A percentile compares a stretch with the other conserved stretches of the same genome.
These are phyloP conservation scores for Tragopan temminckii DNA, from an alignment of 2,797 vertebrate genomes.

Conservation along the genomic window DNA sequence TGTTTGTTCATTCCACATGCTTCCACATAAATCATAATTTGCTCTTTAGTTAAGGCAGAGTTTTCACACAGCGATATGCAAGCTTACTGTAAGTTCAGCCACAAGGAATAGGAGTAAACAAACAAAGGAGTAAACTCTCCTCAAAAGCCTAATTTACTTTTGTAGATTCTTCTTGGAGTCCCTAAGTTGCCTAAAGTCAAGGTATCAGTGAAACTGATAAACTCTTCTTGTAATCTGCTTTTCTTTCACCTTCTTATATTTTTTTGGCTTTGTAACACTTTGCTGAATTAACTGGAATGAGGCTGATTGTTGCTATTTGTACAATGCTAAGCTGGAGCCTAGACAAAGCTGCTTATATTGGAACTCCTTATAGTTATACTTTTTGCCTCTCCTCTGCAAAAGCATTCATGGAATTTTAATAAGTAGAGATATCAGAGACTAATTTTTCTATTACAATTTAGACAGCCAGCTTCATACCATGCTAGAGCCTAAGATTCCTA, in stretches of 20 bases:
- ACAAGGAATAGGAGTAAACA: no score
- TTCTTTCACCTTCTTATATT: background rate
- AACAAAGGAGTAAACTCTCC: background rate
- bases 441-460: background rate
- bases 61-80: background rate
- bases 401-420: background rate
- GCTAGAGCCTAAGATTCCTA: background rate
- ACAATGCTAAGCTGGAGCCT: background rate
- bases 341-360: background rate
- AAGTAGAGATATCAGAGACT: background rate
- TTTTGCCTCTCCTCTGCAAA: background rate
- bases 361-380: background rate
- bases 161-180: background rate
- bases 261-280: background rate
- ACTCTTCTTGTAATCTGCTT: background rate
- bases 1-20: background rate
- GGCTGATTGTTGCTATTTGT: background rate
- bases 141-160: background rate
- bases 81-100: background rate
- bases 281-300: background rate
- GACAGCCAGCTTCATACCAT: background rate
- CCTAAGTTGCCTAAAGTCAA: background rate
- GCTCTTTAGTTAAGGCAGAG: background rate
- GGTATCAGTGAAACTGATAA: background rate
- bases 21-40: conserved; percentile 30